Conservation (phyloP, 2,888 invertebrate genomes). For the Troilus luridus region DNA sequence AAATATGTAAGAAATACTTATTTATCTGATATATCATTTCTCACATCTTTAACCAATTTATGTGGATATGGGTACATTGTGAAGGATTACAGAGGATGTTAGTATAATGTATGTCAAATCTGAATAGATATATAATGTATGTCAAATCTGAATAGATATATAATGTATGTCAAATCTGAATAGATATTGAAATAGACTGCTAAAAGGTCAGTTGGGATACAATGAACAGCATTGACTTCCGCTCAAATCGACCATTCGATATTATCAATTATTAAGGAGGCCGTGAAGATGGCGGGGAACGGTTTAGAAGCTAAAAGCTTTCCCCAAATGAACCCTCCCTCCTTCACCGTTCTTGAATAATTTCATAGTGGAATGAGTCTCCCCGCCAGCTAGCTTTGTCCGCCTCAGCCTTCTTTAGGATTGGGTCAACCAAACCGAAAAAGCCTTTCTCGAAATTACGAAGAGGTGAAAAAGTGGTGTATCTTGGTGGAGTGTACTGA, state of each 20-base stretch:
- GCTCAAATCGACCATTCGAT: conserved; percentile 21
- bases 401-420: background rate
- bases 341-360: background rate
- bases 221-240: background rate
- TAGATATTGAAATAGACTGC: background rate
- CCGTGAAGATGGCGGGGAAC: background rate
- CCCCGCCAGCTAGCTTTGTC: background rate
- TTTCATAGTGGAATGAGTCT: conserved; percentile 20
- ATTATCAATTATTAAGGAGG: conserved; percentile 26
- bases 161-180: background rate
- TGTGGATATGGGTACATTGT: background rate
- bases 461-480: background rate
- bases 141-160: background rate
- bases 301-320: conserved; percentile 37
- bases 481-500: background rate
- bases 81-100: background rate
- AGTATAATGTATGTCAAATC: background rate
- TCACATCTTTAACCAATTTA: background rate
- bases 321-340: background rate
- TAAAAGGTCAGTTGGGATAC: background rate
- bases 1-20: no score
- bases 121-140: background rate
- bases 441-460: background rate
- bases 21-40: no score
- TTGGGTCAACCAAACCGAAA: background rate